Evolutionary conservation across 2,888 invertebrate genomes (phyloP), one percentile per base, ranked within the genome.

Genomic region (Griposia aprilina): DNA sequence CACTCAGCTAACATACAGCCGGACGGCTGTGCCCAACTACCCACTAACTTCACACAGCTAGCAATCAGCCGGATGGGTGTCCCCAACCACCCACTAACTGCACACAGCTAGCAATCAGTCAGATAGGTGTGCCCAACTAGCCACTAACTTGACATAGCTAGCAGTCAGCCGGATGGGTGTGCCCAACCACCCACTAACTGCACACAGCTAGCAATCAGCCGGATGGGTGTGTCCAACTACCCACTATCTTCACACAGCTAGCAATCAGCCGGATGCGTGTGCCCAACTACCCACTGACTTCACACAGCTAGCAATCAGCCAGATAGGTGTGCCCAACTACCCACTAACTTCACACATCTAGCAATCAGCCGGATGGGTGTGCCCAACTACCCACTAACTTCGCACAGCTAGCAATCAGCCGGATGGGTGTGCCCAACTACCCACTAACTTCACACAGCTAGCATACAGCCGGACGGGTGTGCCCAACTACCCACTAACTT

Each of bases 21-120:
- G 89, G 60, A 88, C 72, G 15, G 84, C 87, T 90, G 88, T 90
- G 68, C 77, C 70, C 41, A 79, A 79, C 70, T 67, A 78, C 41
- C 26, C n/a, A n/a, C 66, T 30, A n/a, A n/a, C n/a, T 80, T 78
- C 52, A 63, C 87, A n/a, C 65, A 89, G 45, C 89, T 86, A 23
- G 91, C 91, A n/a, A 92, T 92, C 23, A 90, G 85, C 23, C 90
- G 89, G 60, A 88, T 73, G 15, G 84, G 87, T 90, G 88, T 90
- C 66, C 77, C 70, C 41, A 79, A 79, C 70, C 63, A 78, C 41
- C 26, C n/a, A n/a, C 66, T 30, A n/a, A n/a, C n/a, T n/a, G n/a
- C 52, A 63, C 87, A n/a, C 65, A 89, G 45, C 89, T 86, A 23
- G 91, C 91, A n/a, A 92, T 92, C 23, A 90, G 85, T 20, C 90